Percentiles rank a stretch among this genome's conserved stretches.
phyloP scores from a whole-genome alignment of 2,888 invertebrate genomes.

The Tipula vernalis region DNA sequence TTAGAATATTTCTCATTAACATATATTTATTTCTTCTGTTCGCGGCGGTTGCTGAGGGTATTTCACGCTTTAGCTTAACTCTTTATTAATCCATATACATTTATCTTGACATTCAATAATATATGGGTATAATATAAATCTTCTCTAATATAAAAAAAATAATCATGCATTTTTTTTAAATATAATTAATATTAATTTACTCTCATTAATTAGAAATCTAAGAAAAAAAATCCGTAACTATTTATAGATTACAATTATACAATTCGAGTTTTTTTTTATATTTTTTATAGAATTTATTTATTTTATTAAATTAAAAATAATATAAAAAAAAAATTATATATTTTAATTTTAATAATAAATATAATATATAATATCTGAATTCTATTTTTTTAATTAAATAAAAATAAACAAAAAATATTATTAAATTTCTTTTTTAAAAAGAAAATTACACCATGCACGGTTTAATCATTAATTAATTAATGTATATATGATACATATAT shows the following conservation, averaged over 20 bases:
- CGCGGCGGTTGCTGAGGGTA: too few species aligned
- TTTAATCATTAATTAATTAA: background rate
- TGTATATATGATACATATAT: background rate
- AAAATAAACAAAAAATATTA: background rate
- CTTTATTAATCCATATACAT: background rate
- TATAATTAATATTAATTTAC: background rate
- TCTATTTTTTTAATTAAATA: background rate
- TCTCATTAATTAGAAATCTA: background rate
- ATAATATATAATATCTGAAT: background rate
- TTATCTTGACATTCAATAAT: background rate
- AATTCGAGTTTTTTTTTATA: background rate
- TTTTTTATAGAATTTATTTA: background rate
- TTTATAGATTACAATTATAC: background rate
- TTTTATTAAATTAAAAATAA: background rate
- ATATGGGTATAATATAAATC: background rate
- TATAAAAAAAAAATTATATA: background rate
- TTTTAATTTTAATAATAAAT: background rate
- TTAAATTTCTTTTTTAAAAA: background rate
- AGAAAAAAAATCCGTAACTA: slow-evolving; percentile 4
- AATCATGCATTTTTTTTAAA: background rate
- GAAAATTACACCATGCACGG: background rate
- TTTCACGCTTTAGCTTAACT: background rate
- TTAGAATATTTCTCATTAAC: too few species aligned
- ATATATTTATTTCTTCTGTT: too few species aligned
- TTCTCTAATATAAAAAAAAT: background rate